A percentile compares a stretch with the other conserved stretches of the same genome.
Conservation (phyloP, 2,888 invertebrate species). For the Eledone cirrhosa region DNA sequence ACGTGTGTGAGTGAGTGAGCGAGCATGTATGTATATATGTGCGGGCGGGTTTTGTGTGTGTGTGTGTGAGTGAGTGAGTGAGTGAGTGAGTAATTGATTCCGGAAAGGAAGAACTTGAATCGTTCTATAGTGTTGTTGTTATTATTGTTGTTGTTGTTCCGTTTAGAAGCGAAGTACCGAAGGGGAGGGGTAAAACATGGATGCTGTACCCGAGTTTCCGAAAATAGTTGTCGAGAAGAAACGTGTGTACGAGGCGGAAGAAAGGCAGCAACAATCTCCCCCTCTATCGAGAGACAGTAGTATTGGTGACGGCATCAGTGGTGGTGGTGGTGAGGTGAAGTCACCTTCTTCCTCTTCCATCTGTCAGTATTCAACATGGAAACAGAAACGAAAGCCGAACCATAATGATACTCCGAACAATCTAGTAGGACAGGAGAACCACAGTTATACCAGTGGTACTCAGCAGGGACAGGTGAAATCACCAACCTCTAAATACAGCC, state of each 20-base stretch:
- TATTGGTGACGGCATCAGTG: too few species aligned
- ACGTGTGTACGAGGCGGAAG: slow-evolving; percentile 15
- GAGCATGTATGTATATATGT: neutral
- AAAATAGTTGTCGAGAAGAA: slow-evolving; percentile 20
- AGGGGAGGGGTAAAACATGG: slow-evolving; percentile 13
- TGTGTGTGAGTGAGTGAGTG: neutral
- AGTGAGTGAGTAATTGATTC: neutral
- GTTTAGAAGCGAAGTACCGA: neutral
- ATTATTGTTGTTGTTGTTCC: neutral
- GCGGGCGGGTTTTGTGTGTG: neutral
- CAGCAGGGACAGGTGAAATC: neutral
- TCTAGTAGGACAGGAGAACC: neutral
- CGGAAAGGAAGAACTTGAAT: too few species aligned
- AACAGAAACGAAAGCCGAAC: slow-evolving; percentile 17
- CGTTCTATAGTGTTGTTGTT: slow-evolving; percentile 7
- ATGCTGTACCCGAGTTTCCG: neutral
- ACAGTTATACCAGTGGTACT: neutral
- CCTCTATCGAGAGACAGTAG: too few species aligned
- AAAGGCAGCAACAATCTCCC: neutral
- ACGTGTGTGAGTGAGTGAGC: neutral
- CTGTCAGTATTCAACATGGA: neutral
- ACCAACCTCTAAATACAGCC: neutral
- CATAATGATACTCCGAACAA: slow-evolving; percentile 17
- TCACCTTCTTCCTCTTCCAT: slow-evolving; percentile 1
- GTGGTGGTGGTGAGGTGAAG: too few species aligned